A percentile compares a stretch with the other conserved stretches of the same genome.
phyloP scores from a whole-genome alignment of 2,797 vertebrate species.

The Neosalanx taihuensis region DNA sequence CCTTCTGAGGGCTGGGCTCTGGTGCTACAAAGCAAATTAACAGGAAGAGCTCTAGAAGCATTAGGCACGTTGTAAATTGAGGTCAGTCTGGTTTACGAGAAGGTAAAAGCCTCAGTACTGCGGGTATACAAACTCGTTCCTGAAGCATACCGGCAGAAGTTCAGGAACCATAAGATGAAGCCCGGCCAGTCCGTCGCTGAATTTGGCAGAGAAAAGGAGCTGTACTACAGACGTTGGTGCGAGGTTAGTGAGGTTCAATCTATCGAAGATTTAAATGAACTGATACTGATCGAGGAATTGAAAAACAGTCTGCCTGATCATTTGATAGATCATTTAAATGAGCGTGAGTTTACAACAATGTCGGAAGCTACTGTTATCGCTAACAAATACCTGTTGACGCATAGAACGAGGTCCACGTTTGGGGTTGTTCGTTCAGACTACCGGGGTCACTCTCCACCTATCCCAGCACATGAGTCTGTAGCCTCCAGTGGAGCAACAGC shows the following conservation, averaged over 20 bases:
- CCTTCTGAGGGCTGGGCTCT: too few relatives aligned
- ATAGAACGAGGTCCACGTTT: not conserved
- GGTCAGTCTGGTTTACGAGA: not conserved
- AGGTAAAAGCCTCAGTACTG: not conserved
- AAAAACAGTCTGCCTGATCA: not conserved
- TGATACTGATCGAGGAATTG: not conserved
- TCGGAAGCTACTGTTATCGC: not conserved
- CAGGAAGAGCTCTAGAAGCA: too few relatives aligned
- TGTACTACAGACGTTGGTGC: slow-evolving; percentile 2
- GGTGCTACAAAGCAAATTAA: too few relatives aligned
- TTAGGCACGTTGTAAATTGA: not conserved
- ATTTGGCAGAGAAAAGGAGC: too few relatives aligned
- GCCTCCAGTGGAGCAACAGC: not conserved
- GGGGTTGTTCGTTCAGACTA: too few relatives aligned
- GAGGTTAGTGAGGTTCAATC: not conserved
- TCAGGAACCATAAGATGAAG: not conserved
- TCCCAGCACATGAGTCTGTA: too few relatives aligned
- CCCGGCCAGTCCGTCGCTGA: not conserved
- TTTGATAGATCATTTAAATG: not conserved
- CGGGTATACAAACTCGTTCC: too few relatives aligned
- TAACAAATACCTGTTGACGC: not conserved
- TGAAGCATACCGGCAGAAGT: not conserved
- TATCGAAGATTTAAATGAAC: not conserved
- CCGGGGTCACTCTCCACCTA: too few relatives aligned
- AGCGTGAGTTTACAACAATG: not conserved